Percentiles rank a stretch among this genome's conserved stretches.
Conservation (phyloP, 2,797 vertebrate species). For the Lacerta agilis region DNA sequence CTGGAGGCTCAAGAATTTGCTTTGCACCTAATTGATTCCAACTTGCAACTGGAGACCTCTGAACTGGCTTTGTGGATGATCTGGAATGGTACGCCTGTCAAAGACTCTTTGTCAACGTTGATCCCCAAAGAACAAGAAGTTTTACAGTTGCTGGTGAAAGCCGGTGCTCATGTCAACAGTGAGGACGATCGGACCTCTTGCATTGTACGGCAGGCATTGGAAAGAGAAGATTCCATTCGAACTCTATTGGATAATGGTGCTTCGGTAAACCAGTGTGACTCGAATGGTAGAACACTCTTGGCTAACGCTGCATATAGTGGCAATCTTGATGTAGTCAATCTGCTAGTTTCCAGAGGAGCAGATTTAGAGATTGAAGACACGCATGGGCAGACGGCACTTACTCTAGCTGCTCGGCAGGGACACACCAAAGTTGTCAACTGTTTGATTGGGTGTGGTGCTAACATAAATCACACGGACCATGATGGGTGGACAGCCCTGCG, state of each 20-base stretch:
- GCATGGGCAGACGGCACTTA: conserved; percentile 95
- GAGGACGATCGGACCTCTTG: conserved; percentile 93
- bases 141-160: conserved; percentile 95
- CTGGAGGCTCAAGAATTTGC: conserved; percentile 96
- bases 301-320: conserved; percentile 95
- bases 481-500: conserved; percentile 97
- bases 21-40: conserved; percentile 93
- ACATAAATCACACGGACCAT: conserved; percentile 95
- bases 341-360: conserved; percentile 91
- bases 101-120: conserved; percentile 92
- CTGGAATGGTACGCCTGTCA: conserved; percentile 96
- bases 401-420: conserved; percentile 94
- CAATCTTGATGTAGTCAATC: conserved; percentile 94
- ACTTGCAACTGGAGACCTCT: conserved; percentile 91
- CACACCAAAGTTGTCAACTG: conserved; percentile 98
- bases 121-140: conserved; percentile 97
- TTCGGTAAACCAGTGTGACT: conserved; percentile 93
- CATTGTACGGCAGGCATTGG: conserved; percentile 93
- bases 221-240: conserved; percentile 95
- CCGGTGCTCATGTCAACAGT: conserved; percentile 94
- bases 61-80: conserved; percentile 98
- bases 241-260: conserved; percentile 94
- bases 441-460: conserved; percentile 92
- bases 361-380: conserved; percentile 93
- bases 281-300: conserved; percentile 91